phyloP scores from a whole-genome alignment of 2,113 vertebrate species.

The Channa argus region DNA sequence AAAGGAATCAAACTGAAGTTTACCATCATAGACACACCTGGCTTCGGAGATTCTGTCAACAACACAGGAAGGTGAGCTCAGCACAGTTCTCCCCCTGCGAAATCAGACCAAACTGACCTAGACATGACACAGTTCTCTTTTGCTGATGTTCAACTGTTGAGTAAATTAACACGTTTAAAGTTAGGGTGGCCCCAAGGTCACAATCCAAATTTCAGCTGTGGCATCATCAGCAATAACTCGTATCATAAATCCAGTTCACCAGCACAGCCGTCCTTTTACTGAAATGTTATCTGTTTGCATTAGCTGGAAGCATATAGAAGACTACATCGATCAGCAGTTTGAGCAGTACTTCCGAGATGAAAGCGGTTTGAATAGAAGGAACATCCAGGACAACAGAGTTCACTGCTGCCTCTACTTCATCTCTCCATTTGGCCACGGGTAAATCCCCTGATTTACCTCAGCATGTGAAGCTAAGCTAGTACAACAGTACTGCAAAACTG shows the following conservation, averaged over 20 bases:
- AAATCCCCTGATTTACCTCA: not conserved
- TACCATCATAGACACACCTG: constrained; percentile 84
- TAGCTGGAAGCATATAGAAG: constrained; percentile 78
- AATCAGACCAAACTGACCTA: not conserved
- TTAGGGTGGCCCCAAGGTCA: too few species aligned
- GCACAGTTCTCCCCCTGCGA: not conserved
- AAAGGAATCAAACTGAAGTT: constrained; percentile 88
- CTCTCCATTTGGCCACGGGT: constrained; percentile 85
- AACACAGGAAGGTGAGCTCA: constrained; percentile 72
- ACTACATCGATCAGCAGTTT: constrained; percentile 83
- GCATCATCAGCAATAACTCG: not conserved
- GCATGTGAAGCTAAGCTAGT: not conserved
- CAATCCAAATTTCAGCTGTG: not conserved
- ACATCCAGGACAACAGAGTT: constrained; percentile 85
- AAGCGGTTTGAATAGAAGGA: constrained; percentile 82
- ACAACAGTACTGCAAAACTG: not conserved
- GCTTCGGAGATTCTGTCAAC: constrained; percentile 84
- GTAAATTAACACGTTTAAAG: not conserved
- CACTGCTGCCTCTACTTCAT: constrained; percentile 87
- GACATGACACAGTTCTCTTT: not conserved
- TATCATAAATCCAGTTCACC: too few species aligned
- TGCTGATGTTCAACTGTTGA: not conserved
- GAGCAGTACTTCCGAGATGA: constrained; percentile 84
- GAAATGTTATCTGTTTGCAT: constrained; percentile 4
- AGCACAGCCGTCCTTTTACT: not conserved